Percentiles rank a stretch among this genome's conserved stretches.
Evolutionary conservation across 2,113 vertebrate genomes (phyloP).

Genomic region (Lophotis ruficrista): DNA sequence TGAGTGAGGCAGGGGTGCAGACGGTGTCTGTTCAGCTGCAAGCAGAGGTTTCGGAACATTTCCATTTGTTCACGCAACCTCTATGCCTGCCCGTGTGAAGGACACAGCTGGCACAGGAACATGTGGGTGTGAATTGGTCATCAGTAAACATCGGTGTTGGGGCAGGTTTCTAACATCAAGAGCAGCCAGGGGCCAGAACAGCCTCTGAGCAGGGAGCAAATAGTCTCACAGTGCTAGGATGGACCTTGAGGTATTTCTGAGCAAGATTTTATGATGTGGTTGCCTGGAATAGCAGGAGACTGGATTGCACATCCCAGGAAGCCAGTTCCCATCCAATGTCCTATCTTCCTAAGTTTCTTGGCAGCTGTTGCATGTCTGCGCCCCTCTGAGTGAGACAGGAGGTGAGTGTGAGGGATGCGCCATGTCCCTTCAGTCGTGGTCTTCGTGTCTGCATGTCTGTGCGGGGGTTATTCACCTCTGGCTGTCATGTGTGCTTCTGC

Average conservation of each 20-base stretch:
- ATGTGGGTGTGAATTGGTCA: background rate
- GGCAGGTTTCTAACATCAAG: background rate
- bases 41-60: background rate
- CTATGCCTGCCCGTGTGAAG: rapidly evolving
- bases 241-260: background rate
- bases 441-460: background rate
- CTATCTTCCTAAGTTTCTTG: background rate
- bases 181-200: background rate
- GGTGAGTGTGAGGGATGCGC: background rate
- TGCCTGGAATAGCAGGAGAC: constrained; percentile 26
- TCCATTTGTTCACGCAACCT: background rate
- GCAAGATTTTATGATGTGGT: background rate
- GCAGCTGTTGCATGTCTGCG: background rate
- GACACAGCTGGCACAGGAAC: background rate
- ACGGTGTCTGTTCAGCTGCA: background rate
- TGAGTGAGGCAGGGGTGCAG: background rate
- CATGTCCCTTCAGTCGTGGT: rapidly evolving
- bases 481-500: background rate
- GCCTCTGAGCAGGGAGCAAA: background rate
- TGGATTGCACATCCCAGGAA: background rate
- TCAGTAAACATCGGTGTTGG: background rate
- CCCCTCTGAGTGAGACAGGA: background rate
- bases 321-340: background rate
- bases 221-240: background rate
- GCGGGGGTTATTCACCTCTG: background rate